These are phyloP conservation scores for Drosophila murphyi DNA, from an alignment of 1,140 invertebrate species.

Conservation along the genomic window DNA sequence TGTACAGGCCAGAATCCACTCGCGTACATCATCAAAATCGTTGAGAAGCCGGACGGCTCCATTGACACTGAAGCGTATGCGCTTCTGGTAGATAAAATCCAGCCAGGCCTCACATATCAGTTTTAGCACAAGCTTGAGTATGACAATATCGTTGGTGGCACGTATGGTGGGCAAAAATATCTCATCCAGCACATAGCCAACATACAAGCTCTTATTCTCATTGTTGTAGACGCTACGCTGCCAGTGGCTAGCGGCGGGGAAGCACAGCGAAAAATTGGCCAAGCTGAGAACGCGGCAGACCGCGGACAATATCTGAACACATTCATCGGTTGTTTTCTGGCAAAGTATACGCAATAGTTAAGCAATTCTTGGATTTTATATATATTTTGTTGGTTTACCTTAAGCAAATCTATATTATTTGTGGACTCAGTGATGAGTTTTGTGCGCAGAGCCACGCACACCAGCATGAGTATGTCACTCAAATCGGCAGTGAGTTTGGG, in stretches of 20 bases:
- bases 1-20: constrained; percentile 88
- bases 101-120: constrained; percentile 94
- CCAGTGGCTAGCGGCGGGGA: constrained; percentile 89
- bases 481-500: constrained; percentile 85
- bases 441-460: constrained; percentile 90
- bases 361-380: not conserved
- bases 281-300: constrained; percentile 90
- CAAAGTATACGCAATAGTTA: not conserved
- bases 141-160: constrained; percentile 89
- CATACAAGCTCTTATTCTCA: constrained; percentile 76
- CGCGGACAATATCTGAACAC: constrained; percentile 88
- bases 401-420: constrained; percentile 89
- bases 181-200: constrained; percentile 86
- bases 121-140: constrained; percentile 90
- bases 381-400: constrained; percentile 85
- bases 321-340: constrained; percentile 88
- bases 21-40: constrained; percentile 90
- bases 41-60: constrained; percentile 88
- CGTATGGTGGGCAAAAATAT: constrained; percentile 90
- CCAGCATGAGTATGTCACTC: constrained; percentile 86
- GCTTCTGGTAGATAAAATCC: constrained; percentile 92
- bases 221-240: constrained; percentile 72
- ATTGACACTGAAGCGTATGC: constrained; percentile 88
- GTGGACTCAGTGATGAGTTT: constrained; percentile 91
- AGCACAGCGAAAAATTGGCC: constrained; percentile 91